These are phyloP conservation scores for Strigamia transsilvanica DNA, from an alignment of 2,888 invertebrate species.

Conservation along the genomic window DNA sequence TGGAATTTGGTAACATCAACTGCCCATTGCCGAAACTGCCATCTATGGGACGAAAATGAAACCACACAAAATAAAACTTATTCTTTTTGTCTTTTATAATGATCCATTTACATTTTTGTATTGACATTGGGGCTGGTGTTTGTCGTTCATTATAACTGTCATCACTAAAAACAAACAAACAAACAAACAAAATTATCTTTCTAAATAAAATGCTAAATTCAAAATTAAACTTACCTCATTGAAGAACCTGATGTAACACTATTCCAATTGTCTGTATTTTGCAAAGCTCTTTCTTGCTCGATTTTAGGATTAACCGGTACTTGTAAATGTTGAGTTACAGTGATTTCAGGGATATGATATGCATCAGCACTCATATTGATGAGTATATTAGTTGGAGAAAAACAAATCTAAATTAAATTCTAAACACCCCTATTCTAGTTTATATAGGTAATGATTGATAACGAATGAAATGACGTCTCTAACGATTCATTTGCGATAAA, in stretches of 20 bases:
- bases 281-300: not conserved
- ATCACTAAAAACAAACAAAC: not conserved
- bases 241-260: not conserved
- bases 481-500: not conserved
- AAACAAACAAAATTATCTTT: not conserved
- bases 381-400: not conserved
- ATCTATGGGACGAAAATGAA: not conserved
- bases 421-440: not conserved
- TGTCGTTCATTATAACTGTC: not conserved
- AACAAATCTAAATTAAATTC: not conserved
- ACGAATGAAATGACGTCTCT: not conserved
- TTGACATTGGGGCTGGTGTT: not conserved
- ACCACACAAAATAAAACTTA: not conserved
- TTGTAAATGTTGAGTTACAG: constrained; percentile 30
- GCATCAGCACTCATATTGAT: constrained; percentile 10
- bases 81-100: not conserved
- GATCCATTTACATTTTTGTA: constrained; percentile 13
- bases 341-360: not conserved
- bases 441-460: not conserved
- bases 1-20: not conserved
- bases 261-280: not conserved
- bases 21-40: constrained; percentile 18
- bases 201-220: not conserved
- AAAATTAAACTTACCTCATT: not conserved
- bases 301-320: not conserved